These are phyloP conservation scores for Lagenorhynchus albirostris DNA, from an alignment of 2,113 vertebrate genomes.

Conservation along the genomic window DNA sequence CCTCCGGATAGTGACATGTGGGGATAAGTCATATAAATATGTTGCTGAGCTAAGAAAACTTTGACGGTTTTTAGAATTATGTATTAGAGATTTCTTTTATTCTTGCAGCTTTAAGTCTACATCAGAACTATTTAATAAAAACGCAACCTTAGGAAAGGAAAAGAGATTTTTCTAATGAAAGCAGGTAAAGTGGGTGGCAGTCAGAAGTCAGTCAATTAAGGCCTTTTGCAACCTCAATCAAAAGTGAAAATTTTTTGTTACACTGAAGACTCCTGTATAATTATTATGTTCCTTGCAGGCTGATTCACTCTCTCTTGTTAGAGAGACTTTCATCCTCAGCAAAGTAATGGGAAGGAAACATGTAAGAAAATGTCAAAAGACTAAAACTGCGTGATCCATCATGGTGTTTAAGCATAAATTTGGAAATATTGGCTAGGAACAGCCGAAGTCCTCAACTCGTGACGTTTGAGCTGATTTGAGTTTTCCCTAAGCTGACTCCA, in stretches of 20 bases:
- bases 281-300: slow-evolving; percentile 50
- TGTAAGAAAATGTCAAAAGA: slow-evolving; percentile 64
- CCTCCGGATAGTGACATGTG: background rate
- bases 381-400: slow-evolving; percentile 43
- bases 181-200: background rate
- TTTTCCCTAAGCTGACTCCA: slow-evolving; percentile 69
- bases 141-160: slow-evolving; percentile 25
- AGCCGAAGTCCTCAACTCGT: slow-evolving; percentile 55
- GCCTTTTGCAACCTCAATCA: slow-evolving; percentile 13
- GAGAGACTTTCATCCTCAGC: slow-evolving; percentile 41
- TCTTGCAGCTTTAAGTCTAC: background rate
- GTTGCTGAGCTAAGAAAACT: background rate
- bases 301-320: slow-evolving; percentile 26
- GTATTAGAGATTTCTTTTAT: background rate
- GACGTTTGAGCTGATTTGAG: slow-evolving; percentile 66
- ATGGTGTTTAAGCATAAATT: slow-evolving; percentile 42
- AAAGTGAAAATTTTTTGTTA: slow-evolving; percentile 47
- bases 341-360: slow-evolving; percentile 61
- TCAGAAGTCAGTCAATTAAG: slow-evolving; percentile 15
- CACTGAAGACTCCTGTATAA: slow-evolving; percentile 1
- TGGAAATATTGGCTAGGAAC: slow-evolving; percentile 22
- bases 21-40: background rate
- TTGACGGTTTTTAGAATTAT: background rate
- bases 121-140: background rate
- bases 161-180: slow-evolving; percentile 30